phyloP scores from a whole-genome alignment of 2,888 invertebrate species.

The Polyommatus icarus region DNA sequence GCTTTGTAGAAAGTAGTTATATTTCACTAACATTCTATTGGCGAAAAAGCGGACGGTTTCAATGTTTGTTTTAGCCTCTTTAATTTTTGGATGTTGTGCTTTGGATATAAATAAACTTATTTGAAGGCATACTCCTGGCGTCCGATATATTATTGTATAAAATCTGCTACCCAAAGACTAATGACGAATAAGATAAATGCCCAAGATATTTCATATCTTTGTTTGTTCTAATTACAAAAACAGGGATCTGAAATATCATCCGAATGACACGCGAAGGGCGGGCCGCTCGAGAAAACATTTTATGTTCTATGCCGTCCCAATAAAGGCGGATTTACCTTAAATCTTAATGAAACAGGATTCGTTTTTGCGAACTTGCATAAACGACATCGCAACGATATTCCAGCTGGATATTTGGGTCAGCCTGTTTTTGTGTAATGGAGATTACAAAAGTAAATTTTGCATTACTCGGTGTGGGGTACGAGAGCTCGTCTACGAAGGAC shows the following conservation, averaged over 20 bases:
- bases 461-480: slow-evolving; percentile 71
- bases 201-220: slow-evolving; percentile 50
- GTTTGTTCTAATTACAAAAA: slow-evolving; percentile 61
- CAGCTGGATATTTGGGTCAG: slow-evolving; percentile 77
- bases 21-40: not conserved
- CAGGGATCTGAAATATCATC: slow-evolving; percentile 62
- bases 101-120: not conserved
- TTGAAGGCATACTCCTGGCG: not conserved
- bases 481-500: slow-evolving; percentile 68
- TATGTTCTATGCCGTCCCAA: slow-evolving; percentile 58
- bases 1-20: slow-evolving; percentile 9
- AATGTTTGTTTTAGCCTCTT: not conserved
- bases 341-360: slow-evolving; percentile 62
- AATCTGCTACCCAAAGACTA: not conserved
- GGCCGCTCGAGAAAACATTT: slow-evolving; percentile 59
- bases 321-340: slow-evolving; percentile 61
- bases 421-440: slow-evolving; percentile 77
- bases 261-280: slow-evolving; percentile 65
- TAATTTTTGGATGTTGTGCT: not conserved
- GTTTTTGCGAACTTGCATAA: slow-evolving; percentile 77
- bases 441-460: slow-evolving; percentile 76
- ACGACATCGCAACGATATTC: slow-evolving; percentile 74
- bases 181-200: not conserved
- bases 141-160: no score
- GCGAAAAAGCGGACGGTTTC: not conserved